Conservation (phyloP, 2,888 invertebrate species). For the Acleris emargana region DNA sequence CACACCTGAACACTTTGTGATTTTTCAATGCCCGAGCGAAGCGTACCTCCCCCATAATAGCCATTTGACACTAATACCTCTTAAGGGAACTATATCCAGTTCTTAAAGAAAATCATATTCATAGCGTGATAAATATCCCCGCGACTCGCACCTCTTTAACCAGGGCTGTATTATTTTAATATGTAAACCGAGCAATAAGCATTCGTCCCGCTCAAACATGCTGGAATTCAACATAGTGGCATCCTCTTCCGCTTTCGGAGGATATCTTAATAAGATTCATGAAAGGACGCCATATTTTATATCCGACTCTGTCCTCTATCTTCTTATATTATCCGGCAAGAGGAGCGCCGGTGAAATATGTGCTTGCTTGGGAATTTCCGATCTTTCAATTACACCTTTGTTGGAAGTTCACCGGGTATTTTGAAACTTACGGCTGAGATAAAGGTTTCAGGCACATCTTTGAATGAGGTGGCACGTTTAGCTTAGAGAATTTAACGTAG, state of each 20-base stretch:
- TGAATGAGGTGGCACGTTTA: slow-evolving; percentile 3
- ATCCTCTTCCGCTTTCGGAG: slow-evolving; percentile 82
- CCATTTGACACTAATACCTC: slow-evolving; percentile 65
- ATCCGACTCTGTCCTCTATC: slow-evolving; percentile 86
- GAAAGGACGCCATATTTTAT: slow-evolving; percentile 93
- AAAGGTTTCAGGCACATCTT: slow-evolving; percentile 41
- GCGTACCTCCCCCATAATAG: slow-evolving; percentile 47
- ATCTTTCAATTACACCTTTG: slow-evolving; percentile 82
- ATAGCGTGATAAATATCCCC: slow-evolving; percentile 78
- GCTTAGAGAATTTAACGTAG: not conserved
- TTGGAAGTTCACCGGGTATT: slow-evolving; percentile 61
- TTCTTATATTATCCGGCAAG: slow-evolving; percentile 83
- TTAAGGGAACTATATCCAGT: slow-evolving; percentile 69
- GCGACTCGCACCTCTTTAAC: slow-evolving; percentile 77
- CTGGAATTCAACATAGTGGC: slow-evolving; percentile 46
- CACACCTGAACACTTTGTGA: not conserved
- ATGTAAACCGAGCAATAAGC: slow-evolving; percentile 70
- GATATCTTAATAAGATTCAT: slow-evolving; percentile 93
- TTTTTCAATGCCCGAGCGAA: slow-evolving; percentile 38
- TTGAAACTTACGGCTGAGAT: slow-evolving; percentile 54
- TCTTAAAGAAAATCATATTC: slow-evolving; percentile 82
- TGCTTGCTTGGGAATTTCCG: slow-evolving; percentile 80
- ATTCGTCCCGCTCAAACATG: slow-evolving; percentile 49
- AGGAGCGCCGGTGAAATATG: slow-evolving; percentile 80
- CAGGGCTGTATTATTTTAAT: slow-evolving; percentile 80